These are phyloP conservation scores for Notoglanidium macrostoma DNA, from an alignment of 2,797 vertebrate genomes.

Conservation along the genomic window DNA sequence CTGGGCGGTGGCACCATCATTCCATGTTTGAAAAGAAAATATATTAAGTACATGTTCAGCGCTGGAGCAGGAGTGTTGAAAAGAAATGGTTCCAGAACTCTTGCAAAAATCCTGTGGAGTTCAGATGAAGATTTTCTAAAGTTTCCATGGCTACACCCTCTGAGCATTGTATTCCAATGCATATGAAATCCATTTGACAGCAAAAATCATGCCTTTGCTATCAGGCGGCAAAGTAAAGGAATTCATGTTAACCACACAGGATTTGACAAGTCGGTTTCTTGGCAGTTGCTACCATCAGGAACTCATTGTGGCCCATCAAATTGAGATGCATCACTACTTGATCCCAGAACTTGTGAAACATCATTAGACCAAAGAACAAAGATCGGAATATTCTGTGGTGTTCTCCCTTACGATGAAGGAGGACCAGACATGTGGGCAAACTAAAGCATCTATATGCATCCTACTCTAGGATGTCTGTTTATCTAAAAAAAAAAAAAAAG, in stretches of 20 bases:
- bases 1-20: slow-evolving; percentile 28
- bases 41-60: slow-evolving; percentile 41
- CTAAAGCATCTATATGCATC: slow-evolving; percentile 37
- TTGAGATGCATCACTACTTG: background rate
- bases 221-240: background rate
- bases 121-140: slow-evolving; percentile 29
- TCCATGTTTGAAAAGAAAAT: slow-evolving; percentile 52
- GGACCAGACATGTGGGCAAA: background rate
- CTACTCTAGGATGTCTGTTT: slow-evolving; percentile 48
- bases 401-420: background rate
- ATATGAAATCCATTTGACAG: background rate
- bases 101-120: slow-evolving; percentile 27
- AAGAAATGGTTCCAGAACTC: slow-evolving; percentile 45
- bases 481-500: slow-evolving; percentile 32
- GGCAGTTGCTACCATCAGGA: background rate
- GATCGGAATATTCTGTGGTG: background rate
- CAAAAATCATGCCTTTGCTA: background rate
- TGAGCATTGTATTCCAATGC: slow-evolving; percentile 30
- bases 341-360: slow-evolving; percentile 9
- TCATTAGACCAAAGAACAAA: background rate
- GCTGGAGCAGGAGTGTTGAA: slow-evolving; percentile 45
- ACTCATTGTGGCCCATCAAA: background rate
- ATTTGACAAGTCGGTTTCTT: background rate
- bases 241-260: background rate
- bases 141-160: slow-evolving; percentile 37